Percentiles rank a stretch among this genome's conserved stretches.
phyloP scores from a whole-genome alignment of 2,888 invertebrate genomes.

The Drosophila colorata region DNA sequence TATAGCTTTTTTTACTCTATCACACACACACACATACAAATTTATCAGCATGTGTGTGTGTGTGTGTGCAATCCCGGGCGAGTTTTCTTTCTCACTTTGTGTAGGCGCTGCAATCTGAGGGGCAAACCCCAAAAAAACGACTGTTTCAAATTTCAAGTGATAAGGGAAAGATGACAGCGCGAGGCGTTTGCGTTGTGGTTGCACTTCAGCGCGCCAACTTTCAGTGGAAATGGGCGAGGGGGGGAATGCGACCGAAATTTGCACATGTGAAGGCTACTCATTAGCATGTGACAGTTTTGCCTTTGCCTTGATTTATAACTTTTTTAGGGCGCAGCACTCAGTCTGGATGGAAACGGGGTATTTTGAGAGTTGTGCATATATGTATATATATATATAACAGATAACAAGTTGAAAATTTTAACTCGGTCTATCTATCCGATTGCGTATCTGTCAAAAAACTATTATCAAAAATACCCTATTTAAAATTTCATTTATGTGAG shows the following conservation, averaged over 20 bases:
- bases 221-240: background rate
- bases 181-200: constrained; percentile 22
- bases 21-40: constrained; percentile 7
- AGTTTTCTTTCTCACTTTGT: constrained; percentile 55
- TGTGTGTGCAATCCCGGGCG: constrained; percentile 32
- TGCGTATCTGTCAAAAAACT: too few species aligned
- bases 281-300: constrained; percentile 48
- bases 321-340: constrained; percentile 2
- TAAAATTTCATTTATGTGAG: background rate
- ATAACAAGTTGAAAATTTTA: too few species aligned
- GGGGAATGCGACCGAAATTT: constrained; percentile 1
- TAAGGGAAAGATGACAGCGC: constrained; percentile 18
- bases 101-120: constrained; percentile 43
- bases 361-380: too few species aligned
- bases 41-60: constrained; percentile 1
- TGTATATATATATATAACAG: too few species aligned
- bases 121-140: constrained; percentile 15
- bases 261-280: constrained; percentile 37
- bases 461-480: too few species aligned
- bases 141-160: constrained; percentile 32
- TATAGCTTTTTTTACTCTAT: constrained; percentile 37
- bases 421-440: too few species aligned
- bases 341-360: too few species aligned
- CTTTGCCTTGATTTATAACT: constrained; percentile 25
- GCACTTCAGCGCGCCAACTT: constrained; percentile 23